phyloP scores from a whole-genome alignment of 2,888 invertebrate genomes.

The Ligdia adustata region DNA sequence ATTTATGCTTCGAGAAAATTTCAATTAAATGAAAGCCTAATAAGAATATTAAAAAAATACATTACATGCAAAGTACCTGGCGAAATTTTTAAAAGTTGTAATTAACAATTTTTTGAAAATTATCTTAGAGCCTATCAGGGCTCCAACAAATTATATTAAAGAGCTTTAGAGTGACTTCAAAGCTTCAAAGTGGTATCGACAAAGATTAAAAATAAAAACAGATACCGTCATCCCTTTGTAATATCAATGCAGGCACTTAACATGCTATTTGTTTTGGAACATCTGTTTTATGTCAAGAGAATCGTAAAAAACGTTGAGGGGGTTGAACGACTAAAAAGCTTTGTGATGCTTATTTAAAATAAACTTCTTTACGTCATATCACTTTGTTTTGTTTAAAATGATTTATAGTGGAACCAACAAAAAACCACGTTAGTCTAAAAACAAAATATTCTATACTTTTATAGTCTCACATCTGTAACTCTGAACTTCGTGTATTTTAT shows the following conservation, averaged over 20 bases:
- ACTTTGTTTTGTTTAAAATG: background rate
- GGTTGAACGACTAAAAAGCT: constrained; percentile 52
- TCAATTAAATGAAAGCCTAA: too few relatives aligned
- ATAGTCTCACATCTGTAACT: too few relatives aligned
- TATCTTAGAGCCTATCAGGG: background rate
- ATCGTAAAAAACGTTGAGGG: constrained; percentile 67
- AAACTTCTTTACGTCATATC: constrained; percentile 25
- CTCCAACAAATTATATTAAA: too few relatives aligned
- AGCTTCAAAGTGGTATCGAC: constrained; percentile 14
- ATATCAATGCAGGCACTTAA: constrained; percentile 36
- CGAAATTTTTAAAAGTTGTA: too few relatives aligned
- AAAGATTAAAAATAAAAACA: constrained; percentile 28
- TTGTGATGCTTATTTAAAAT: constrained; percentile 56
- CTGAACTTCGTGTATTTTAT: too few relatives aligned
- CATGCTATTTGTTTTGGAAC: constrained; percentile 64
- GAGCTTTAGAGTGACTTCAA: constrained; percentile 3
- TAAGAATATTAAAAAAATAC: too few relatives aligned
- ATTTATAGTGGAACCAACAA: too few relatives aligned
- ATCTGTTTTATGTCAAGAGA: constrained; percentile 68
- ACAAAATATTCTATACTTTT: too few relatives aligned
- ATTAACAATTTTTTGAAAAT: background rate
- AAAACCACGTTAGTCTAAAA: too few relatives aligned
- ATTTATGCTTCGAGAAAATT: too few relatives aligned
- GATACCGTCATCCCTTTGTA: constrained; percentile 28
- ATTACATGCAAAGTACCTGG: too few relatives aligned